Evolutionary conservation across 2,113 vertebrate genomes (phyloP), one percentile per base, ranked within the genome.

Genomic region (Phyllostomus discolor): DNA sequence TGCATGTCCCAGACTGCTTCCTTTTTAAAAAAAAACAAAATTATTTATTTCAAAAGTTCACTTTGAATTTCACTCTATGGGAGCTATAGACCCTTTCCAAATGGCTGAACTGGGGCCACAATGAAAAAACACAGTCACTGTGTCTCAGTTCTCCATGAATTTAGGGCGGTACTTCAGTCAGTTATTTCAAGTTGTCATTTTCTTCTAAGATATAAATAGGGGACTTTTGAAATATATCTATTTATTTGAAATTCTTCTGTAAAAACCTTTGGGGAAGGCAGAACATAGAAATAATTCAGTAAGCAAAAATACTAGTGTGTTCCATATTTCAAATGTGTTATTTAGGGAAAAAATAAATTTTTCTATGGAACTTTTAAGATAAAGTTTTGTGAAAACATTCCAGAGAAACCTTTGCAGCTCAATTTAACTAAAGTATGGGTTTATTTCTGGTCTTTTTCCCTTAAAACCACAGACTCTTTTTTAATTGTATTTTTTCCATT

Each of bases 291-390:
- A 75, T 95, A 48, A 76, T 59, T 50, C 70, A 86, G 11, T 81
- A 48, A 17, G 0, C 43, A 59, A 46, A 38, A 64, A 38, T 1
- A 41, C 7, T 62, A 50, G 88, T 19, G 19, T 78, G 19, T 72
- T 93, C 31, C 43, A 91, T 95, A 85, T 52, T 95, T 88, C 57
- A 93, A 54, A 92, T 48, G 52, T 76, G 59, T 69, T 62, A 48
- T 76, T 92, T 67, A 72, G 57, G 52, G 52, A 24, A n/a, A 88
- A 91, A 84, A 84, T 48, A 79, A 75, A 43, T 46, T 9, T 57
- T 78, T 88, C 15, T 41, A 38, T 24, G 2, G 43, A 79, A 43
- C 3, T 69, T 50, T 83, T 54, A 94, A 94, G 15, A 57, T 70
- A 62, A 70, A 31, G 0, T 67, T 93, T 64, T 35, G 33, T 59